Evolutionary conservation across 2,888 invertebrate genomes (phyloP).

Genomic region (Drosophila sordidapex): DNA sequence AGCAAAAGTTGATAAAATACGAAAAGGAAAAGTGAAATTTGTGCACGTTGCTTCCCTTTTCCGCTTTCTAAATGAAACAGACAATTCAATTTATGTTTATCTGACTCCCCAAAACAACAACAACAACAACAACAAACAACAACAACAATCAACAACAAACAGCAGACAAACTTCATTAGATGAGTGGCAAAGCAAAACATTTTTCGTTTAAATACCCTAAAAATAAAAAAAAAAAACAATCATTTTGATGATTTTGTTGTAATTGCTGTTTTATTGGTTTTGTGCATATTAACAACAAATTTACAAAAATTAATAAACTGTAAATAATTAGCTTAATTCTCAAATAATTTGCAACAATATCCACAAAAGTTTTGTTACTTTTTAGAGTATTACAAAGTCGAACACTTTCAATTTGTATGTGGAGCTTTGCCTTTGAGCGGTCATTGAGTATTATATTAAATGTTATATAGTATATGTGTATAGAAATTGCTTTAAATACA

Average conservation of each 20-base stretch:
- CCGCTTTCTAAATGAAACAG: slow-evolving; percentile 75
- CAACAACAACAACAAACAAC: slow-evolving; percentile 23
- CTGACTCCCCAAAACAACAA: slow-evolving; percentile 32
- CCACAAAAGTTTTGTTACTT: background rate
- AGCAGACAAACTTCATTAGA: slow-evolving; percentile 72
- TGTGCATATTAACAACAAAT: background rate
- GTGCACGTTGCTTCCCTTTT: slow-evolving; percentile 67
- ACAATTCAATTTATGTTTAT: slow-evolving; percentile 80
- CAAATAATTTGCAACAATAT: background rate
- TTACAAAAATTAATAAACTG: background rate
- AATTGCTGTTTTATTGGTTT: background rate
- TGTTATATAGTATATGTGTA: background rate
- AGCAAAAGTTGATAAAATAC: slow-evolving; percentile 46
- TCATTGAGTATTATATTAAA: slow-evolving; percentile 12
- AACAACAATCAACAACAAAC: slow-evolving; percentile 27
- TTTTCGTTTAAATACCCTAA: slow-evolving; percentile 31
- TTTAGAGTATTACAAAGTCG: slow-evolving; percentile 13
- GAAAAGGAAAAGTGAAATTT: slow-evolving; percentile 55
- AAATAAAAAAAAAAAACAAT: background rate
- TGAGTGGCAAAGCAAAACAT: slow-evolving; percentile 21
- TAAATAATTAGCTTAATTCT: background rate
- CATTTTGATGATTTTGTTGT: background rate
- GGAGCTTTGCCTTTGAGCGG: background rate
- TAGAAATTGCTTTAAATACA: slow-evolving; percentile 26
- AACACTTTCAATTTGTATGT: background rate